Evolutionary conservation across 2,113 vertebrate genomes (phyloP).

Genomic region (Limnothrissa miodon): DNA sequence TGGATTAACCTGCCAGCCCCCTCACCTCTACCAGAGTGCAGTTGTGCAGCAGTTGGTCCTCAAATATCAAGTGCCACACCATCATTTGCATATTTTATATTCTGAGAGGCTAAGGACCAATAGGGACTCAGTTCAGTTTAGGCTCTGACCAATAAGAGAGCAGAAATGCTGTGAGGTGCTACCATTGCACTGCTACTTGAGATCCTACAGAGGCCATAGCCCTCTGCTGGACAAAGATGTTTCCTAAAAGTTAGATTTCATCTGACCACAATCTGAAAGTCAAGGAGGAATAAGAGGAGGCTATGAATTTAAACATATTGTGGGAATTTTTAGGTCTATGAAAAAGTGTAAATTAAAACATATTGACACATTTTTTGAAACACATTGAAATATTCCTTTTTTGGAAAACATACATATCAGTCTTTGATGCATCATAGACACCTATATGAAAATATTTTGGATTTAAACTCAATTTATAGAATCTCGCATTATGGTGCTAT

Average conservation of each 20-base stretch:
- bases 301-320: background rate
- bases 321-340: background rate
- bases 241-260: background rate
- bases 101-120: background rate
- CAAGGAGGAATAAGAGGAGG: background rate
- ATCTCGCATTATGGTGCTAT: too few relatives aligned
- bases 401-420: background rate
- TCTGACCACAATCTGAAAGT: background rate
- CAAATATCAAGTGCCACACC: background rate
- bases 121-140: background rate
- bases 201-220: background rate
- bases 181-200: background rate
- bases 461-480: too few relatives aligned
- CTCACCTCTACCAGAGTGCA: background rate
- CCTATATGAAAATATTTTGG: background rate
- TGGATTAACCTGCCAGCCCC: slow-evolving; percentile 3
- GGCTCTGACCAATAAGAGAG: slow-evolving; percentile 22
- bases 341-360: background rate
- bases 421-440: background rate
- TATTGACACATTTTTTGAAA: background rate
- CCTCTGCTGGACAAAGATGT: background rate
- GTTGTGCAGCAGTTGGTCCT: background rate
- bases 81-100: slow-evolving; percentile 38
- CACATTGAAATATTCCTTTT: background rate
- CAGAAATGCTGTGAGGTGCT: background rate